Conservation (phyloP, 2,888 invertebrate species). For the Pyrocoelia pectoralis region DNA sequence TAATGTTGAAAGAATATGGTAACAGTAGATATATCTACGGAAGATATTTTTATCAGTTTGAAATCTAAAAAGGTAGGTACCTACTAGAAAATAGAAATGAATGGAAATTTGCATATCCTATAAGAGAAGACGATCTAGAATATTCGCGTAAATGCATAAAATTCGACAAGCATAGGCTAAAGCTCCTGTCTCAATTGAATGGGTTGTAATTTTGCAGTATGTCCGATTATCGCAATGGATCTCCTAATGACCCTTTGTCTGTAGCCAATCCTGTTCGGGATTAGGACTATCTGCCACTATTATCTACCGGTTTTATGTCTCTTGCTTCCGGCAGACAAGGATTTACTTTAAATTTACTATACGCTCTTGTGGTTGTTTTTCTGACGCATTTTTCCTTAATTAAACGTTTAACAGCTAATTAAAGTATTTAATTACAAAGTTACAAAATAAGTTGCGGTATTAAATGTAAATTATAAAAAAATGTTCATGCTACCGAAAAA, state of each 20-base stretch:
- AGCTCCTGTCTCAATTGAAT: conserved; percentile 20
- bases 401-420: neutral
- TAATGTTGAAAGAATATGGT: no score
- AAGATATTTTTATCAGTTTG: no score
- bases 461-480: no score
- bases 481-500: no score
- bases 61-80: no score
- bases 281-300: conserved; percentile 32
- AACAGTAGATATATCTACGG: no score
- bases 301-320: conserved; percentile 30
- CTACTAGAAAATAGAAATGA: neutral
- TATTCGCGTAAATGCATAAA: conserved; percentile 7
- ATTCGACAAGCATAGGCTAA: conserved; percentile 8
- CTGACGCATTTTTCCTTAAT: neutral
- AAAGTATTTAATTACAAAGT: no score
- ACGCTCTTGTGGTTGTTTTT: conserved; percentile 14
- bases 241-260: conserved; percentile 34
- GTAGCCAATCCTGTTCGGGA: conserved; percentile 32
- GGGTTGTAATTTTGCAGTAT: conserved; percentile 25
- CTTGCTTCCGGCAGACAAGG: conserved; percentile 30
- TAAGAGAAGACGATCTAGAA: neutral
- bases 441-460: no score
- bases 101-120: conserved; percentile 5
- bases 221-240: conserved; percentile 34
- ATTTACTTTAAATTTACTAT: conserved; percentile 28